Base-by-base conservation (phyloP, 2,888 invertebrate species). In the Noctua janthe region DNA sequence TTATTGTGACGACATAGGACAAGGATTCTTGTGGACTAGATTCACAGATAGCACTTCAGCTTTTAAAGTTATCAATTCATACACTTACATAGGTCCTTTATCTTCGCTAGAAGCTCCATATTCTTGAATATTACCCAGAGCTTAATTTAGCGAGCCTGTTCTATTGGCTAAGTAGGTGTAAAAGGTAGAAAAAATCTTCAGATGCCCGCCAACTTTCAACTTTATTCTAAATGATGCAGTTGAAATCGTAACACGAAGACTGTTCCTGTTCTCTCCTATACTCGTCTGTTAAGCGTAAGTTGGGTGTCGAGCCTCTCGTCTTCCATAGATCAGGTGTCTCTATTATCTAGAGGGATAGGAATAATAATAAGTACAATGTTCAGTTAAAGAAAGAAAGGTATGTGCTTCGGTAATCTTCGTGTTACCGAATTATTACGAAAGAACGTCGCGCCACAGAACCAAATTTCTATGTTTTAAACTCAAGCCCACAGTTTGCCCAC, bases 301-400 rank as follows among this genome's bases (percentile, higher is more conserved):
- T 96, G 2, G 95, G 97, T 0, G 97, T 96, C 0, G 94, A 83
- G 0, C 93, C 94, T 1, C 92, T 94, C 0, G 95, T 93, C 91
- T 98, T 98, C 98, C 98, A 98, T 4, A 99, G 97, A 23, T 99
- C 99, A 43, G 99, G 99, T 0, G 99, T 99, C 97, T 99, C 99
- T 90, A 99, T 98, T 85, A 99, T 99, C 99, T 99, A 95, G 8
- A 76, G 71, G 51, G 35, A 84, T 72, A 71, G 78, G 64, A 56
- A 74, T 71, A 35, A 39, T 23, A 56, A 10, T 74, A 15, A 59
- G 23, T 17, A 47, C 15, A 69, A 47, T 29, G 5, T 47, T 17
- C 7, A 47, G 43, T 2, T 47, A 8, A 47, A 69, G 3, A 1
- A 69, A 47, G 3, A 43, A 67, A 64, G 1, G 1, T 17, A 47